Percentiles rank a stretch among this genome's conserved stretches.
Evolutionary conservation across 2,113 vertebrate genomes (phyloP).

Genomic region (Neodon shergylaensis): DNA sequence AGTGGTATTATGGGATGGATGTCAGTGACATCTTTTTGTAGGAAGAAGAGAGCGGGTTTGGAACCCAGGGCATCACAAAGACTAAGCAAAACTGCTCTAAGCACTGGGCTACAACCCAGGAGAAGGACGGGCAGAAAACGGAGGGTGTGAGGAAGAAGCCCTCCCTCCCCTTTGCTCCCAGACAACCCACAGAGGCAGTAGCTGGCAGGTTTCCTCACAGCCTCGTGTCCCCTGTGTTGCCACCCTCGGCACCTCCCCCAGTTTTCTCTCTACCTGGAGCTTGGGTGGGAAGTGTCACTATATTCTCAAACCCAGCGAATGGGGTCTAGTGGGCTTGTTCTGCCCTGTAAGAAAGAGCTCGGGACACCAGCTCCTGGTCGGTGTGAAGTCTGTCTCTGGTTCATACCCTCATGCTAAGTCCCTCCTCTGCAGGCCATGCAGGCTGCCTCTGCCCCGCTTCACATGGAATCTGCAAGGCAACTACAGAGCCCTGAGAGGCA

Average conservation of each 20-base stretch:
- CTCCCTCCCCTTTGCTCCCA: neutral
- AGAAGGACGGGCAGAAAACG: neutral
- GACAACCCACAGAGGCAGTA: neutral
- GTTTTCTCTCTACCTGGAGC: neutral
- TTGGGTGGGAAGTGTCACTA: neutral
- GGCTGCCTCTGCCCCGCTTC: neutral
- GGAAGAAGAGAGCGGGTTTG: too few relatives aligned
- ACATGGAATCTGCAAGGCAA: neutral
- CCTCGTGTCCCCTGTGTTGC: neutral
- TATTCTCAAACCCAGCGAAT: too few relatives aligned
- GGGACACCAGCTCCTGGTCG: neutral
- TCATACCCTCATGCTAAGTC: neutral
- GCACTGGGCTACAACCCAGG: neutral
- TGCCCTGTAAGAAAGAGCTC: neutral
- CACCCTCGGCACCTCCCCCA: neutral
- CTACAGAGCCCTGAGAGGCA: neutral
- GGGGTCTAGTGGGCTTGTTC: neutral
- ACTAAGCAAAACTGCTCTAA: neutral
- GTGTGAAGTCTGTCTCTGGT: neutral
- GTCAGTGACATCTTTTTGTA: neutral
- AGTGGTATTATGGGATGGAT: accelerated
- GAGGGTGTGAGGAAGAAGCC: neutral
- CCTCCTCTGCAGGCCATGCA: neutral
- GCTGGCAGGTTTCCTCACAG: neutral
- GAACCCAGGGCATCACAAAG: neutral